Conservation (phyloP, 2,888 invertebrate species). For the Seira ritae region DNA sequence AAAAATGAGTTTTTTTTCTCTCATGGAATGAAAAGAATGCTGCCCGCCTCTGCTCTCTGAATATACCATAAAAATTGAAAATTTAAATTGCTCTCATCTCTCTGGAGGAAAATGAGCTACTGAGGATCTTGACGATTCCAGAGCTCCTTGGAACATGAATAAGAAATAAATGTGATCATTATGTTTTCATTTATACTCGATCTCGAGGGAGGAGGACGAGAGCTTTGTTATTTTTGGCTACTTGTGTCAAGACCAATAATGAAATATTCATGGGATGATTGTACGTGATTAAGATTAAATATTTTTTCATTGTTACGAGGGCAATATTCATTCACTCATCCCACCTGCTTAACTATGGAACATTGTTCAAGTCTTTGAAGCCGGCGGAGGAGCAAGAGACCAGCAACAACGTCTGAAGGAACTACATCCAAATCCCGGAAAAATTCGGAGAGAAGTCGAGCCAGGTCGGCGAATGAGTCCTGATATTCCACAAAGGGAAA, state of each 20-base stretch:
- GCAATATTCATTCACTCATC: slow-evolving; percentile 33
- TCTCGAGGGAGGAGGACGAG: background rate
- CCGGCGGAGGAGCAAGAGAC: slow-evolving; percentile 86
- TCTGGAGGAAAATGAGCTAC: background rate
- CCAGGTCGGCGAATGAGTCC: slow-evolving; percentile 91
- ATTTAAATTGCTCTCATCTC: background rate
- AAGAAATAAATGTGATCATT: background rate
- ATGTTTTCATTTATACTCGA: background rate
- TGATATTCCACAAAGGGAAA: slow-evolving; percentile 75
- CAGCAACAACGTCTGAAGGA: slow-evolving; percentile 91
- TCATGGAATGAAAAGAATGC: background rate
- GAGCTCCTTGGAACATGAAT: background rate
- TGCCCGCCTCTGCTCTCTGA: background rate
- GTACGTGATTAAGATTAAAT: background rate
- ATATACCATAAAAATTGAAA: no score
- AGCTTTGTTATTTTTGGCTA: background rate
- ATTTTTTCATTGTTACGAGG: background rate
- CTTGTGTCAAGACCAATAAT: background rate
- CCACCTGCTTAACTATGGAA: slow-evolving; percentile 83
- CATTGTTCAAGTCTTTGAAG: slow-evolving; percentile 88
- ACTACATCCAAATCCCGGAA: slow-evolving; percentile 90
- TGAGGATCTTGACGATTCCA: background rate
- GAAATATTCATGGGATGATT: background rate
- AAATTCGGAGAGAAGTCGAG: slow-evolving; percentile 88
- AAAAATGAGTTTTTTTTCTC: background rate